Conservation (phyloP, 2,113 vertebrate genomes). For the Hemicordylus capensis region DNA sequence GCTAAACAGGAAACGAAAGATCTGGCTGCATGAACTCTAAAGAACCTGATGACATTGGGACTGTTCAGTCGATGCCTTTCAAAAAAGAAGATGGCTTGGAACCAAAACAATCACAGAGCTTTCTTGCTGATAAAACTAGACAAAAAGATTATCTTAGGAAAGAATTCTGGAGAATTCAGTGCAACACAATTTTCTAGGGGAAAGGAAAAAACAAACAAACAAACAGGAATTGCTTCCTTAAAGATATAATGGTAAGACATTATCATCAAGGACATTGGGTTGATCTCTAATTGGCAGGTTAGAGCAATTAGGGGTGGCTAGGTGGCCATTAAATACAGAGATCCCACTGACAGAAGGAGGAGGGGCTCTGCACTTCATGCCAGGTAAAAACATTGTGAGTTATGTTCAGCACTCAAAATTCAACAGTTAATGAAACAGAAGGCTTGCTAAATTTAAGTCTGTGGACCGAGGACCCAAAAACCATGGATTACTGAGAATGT, state of each 20-base stretch:
- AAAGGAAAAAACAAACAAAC: neutral
- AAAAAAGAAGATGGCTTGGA: neutral
- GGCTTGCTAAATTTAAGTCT: neutral
- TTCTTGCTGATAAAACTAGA: neutral
- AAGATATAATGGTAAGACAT: neutral
- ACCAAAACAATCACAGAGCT: neutral
- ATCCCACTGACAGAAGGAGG: neutral
- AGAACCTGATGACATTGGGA: slow-evolving; percentile 17
- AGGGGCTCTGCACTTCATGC: neutral
- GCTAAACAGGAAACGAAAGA: slow-evolving; percentile 17
- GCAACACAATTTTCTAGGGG: neutral
- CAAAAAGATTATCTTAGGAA: neutral
- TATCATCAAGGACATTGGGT: neutral
- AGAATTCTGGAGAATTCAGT: neutral
- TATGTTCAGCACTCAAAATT: neutral
- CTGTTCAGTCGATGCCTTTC: slow-evolving; percentile 4
- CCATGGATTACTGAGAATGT: neutral
- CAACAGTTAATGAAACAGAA: neutral
- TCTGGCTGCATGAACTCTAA: slow-evolving; percentile 21
- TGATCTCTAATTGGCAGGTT: neutral
- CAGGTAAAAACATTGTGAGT: neutral
- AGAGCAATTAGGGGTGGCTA: neutral
- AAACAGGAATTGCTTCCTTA: neutral
- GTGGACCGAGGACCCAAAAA: neutral
- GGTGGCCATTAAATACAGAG: neutral